Base-by-base conservation (phyloP, 2,888 invertebrate species). In the Luperina testacea region DNA sequence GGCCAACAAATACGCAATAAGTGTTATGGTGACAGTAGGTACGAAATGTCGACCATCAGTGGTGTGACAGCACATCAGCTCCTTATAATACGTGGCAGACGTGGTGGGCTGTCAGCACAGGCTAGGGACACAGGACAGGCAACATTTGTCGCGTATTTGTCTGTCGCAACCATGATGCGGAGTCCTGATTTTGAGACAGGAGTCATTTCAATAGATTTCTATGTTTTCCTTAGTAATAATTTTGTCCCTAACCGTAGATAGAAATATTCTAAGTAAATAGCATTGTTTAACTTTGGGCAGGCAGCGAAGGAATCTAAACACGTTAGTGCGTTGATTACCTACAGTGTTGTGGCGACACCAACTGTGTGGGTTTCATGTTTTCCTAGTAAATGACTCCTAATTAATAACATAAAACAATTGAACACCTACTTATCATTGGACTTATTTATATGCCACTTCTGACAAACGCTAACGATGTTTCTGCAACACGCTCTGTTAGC, bases 221-320 rank as follows among this genome's bases (percentile, higher is more conserved):
- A n/a, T 75, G 70, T 81, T 64, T 82, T 42, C 42, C 61, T 70
- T 7, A 38, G 20, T 13, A 61, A 38, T 27, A 2, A 64, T 27
- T 51, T 51, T n/a, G 24, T 63, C 24, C 32, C 7, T 79, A 42
- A n/a, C 13, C 20, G 8, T 11, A 48, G 38, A 53, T 15, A 48
- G 38, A 53, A 64, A 4, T 71, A 64, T 57, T 51, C 15, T 45
- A 63, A 77, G 72, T 42, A 72, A 77, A 57, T 48, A 13, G 20
- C 64, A 78, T 82, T 85, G 86, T 83, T 85, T 72, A 51, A 82
- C 24, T 82, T 77, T 65, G 69, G 68, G n/a, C n/a, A 38, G 32
- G 6, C 27, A 48, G 72, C 32, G 64, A 63, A 75, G 51, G 24
- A 80, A 84, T 80, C 69, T 59, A 73, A 80, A 70, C 59, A 72